Evolutionary conservation across 2,113 vertebrate species (phyloP).

Genomic region (Enhydra lutris): DNA sequence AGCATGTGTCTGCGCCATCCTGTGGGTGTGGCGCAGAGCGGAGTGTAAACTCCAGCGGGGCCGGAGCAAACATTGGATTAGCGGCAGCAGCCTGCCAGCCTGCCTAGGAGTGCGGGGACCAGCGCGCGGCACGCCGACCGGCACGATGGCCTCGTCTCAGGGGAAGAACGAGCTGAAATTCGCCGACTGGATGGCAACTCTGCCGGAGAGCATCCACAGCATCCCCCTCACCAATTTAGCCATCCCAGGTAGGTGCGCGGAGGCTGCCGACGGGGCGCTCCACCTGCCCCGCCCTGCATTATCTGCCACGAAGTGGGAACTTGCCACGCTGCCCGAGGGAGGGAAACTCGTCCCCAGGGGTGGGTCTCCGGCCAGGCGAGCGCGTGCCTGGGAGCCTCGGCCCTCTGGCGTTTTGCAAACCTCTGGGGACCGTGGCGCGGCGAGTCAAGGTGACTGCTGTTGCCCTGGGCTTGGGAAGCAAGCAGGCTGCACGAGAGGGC

Average conservation of each 20-base stretch:
- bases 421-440: slow-evolving; percentile 7
- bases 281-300: slow-evolving; percentile 57
- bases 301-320: slow-evolving; percentile 30
- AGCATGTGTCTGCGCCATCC: slow-evolving; percentile 82
- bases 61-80: slow-evolving; percentile 56
- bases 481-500: not conserved
- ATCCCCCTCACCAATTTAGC: slow-evolving; percentile 94
- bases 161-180: slow-evolving; percentile 91
- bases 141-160: slow-evolving; percentile 95
- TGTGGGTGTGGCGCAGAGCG: slow-evolving; percentile 81
- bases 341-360: not conserved
- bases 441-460: slow-evolving; percentile 69
- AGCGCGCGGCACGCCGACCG: not conserved
- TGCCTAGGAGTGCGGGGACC: slow-evolving; percentile 41
- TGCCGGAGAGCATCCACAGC: slow-evolving; percentile 91
- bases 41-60: slow-evolving; percentile 79
- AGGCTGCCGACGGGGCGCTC: slow-evolving; percentile 44
- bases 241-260: slow-evolving; percentile 90
- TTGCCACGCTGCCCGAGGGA: slow-evolving; percentile 16
- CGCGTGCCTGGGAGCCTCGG: not conserved
- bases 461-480: not conserved
- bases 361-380: not conserved
- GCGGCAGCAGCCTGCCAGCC: slow-evolving; percentile 36
- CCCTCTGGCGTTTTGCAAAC: not conserved
- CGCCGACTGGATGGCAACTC: slow-evolving; percentile 96